A percentile compares a stretch with the other conserved stretches of the same genome.
These are phyloP conservation scores for Hipposideros armiger DNA, from an alignment of 2,113 vertebrate species.

Conservation along the genomic window DNA sequence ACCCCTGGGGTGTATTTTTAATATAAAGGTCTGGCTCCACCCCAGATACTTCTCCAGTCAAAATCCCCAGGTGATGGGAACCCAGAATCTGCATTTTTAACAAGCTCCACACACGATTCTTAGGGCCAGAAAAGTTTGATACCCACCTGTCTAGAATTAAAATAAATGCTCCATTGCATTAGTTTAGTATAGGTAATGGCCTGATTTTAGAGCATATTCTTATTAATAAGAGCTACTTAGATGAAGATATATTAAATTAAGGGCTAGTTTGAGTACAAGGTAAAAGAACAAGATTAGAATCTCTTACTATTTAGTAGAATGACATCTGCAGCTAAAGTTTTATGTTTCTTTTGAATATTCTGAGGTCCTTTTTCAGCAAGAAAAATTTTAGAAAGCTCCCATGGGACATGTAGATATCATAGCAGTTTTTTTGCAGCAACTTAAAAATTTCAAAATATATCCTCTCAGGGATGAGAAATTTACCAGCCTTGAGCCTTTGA, in stretches of 20 bases:
- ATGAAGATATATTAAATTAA: conserved; percentile 72
- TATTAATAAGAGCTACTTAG: conserved; percentile 61
- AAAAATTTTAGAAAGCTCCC: conserved; percentile 32
- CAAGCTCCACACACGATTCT: neutral
- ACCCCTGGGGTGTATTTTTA: neutral
- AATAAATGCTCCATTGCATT: conserved; percentile 55
- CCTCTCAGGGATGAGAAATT: neutral
- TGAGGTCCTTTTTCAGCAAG: conserved; percentile 46
- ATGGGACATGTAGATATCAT: neutral
- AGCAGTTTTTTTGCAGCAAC: conserved; percentile 22
- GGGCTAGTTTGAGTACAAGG: conserved; percentile 48
- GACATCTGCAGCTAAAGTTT: conserved; percentile 48
- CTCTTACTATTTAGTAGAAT: conserved; percentile 69
- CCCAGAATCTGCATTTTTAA: conserved; percentile 47
- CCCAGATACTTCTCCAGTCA: neutral
- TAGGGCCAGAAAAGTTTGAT: conserved; percentile 2
- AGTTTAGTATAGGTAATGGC: conserved; percentile 46
- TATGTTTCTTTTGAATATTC: conserved; percentile 58
- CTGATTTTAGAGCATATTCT: conserved; percentile 62
- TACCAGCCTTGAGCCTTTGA: neutral
- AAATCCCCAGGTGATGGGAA: neutral
- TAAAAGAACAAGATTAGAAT: conserved; percentile 67
- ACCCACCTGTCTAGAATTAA: conserved; percentile 36
- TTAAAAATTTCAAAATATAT: conserved; percentile 36
- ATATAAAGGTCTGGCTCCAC: neutral